phyloP scores from a whole-genome alignment of 2,888 invertebrate genomes.

The Hypomecis punctinalis region DNA sequence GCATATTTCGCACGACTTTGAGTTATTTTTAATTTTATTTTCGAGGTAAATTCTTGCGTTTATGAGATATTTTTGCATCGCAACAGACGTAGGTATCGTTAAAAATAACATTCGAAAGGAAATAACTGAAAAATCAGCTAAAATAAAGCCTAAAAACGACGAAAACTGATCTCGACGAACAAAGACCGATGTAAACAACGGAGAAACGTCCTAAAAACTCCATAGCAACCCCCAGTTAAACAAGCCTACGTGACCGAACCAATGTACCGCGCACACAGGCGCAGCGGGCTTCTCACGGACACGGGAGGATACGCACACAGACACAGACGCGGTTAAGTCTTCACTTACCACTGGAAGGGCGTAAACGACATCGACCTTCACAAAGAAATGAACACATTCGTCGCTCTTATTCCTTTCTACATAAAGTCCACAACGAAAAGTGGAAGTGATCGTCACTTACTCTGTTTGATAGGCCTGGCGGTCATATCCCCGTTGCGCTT shows the following conservation, averaged over 20 bases:
- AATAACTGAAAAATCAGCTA: not conserved
- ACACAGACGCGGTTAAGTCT: slow-evolving; percentile 67
- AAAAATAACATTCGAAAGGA: not conserved
- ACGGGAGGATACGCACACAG: slow-evolving; percentile 63
- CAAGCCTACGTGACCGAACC: slow-evolving; percentile 82
- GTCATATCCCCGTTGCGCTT: slow-evolving; percentile 81
- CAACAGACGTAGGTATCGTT: not conserved
- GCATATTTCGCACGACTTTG: not conserved
- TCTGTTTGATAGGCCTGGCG: slow-evolving; percentile 50
- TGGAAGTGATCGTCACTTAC: slow-evolving; percentile 36
- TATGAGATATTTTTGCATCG: not conserved
- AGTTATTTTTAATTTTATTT: not conserved
- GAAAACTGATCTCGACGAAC: slow-evolving; percentile 45
- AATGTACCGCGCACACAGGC: slow-evolving; percentile 71
- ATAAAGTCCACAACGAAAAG: slow-evolving; percentile 54
- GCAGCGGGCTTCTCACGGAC: slow-evolving; percentile 48
- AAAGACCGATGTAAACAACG: slow-evolving; percentile 56
- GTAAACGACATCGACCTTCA: slow-evolving; percentile 76
- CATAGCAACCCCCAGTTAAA: slow-evolving; percentile 55
- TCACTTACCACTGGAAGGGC: slow-evolving; percentile 45
- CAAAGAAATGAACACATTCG: slow-evolving; percentile 75
- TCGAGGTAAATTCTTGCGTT: not conserved
- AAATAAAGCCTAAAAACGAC: slow-evolving; percentile 10
- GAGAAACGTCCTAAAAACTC: slow-evolving; percentile 66
- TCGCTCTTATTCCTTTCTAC: slow-evolving; percentile 50